These are phyloP conservation scores for Typhlichthys eigenmanni DNA, from an alignment of 2,797 vertebrate species.

Conservation along the genomic window DNA sequence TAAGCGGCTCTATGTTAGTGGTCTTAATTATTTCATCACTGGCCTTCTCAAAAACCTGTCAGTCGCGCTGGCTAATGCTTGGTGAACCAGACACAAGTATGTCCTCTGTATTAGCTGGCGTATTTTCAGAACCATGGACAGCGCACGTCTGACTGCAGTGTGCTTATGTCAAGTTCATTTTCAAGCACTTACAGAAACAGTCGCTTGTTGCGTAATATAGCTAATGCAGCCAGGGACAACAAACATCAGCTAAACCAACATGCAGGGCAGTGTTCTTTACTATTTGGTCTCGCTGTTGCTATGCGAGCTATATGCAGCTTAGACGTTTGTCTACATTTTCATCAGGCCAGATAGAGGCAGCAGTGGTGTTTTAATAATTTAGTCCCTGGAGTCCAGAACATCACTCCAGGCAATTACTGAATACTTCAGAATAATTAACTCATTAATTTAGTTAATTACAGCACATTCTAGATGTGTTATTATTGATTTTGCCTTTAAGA, in stretches of 20 bases:
- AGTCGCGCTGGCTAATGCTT: background rate
- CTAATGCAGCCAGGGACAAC: too few species aligned
- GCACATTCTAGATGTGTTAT: constrained; percentile 47
- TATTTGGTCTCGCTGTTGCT: too few species aligned
- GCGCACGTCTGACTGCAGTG: background rate
- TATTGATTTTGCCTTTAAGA: constrained; percentile 51
- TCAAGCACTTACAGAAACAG: background rate
- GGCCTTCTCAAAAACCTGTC: too few species aligned
- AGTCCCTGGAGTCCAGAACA: constrained; percentile 48
- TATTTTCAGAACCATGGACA: background rate
- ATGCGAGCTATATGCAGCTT: background rate
- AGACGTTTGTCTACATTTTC: constrained; percentile 32
- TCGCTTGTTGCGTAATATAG: background rate
- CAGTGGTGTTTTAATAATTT: constrained; percentile 62
- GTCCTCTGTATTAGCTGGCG: background rate
- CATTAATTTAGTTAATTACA: constrained; percentile 67
- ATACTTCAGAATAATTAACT: constrained; percentile 52
- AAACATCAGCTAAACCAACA: too few species aligned
- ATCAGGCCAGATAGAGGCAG: constrained; percentile 45
- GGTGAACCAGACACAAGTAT: background rate
- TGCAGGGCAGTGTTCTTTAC: too few species aligned
- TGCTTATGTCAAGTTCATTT: background rate
- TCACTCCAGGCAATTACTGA: constrained; percentile 58
- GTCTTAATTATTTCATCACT: too few species aligned
- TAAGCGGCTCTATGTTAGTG: too few species aligned